These are phyloP conservation scores for Heteronetta atricapilla DNA, from an alignment of 2,113 vertebrate genomes.

Conservation along the genomic window DNA sequence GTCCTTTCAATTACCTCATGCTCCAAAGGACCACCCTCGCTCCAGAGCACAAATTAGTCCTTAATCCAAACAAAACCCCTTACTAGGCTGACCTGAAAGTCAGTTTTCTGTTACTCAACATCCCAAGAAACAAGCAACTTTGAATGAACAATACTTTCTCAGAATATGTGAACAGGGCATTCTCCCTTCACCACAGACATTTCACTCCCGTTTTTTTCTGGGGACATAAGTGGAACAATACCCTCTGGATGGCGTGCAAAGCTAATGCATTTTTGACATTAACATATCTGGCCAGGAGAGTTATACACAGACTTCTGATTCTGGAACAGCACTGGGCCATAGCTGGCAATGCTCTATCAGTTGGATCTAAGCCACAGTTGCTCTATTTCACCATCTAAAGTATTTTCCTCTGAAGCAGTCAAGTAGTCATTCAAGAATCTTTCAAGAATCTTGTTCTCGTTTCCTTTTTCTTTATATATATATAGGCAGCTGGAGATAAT, in stretches of 20 bases:
- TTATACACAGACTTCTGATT: not conserved
- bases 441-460: not conserved
- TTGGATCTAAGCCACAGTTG: not conserved
- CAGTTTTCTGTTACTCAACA: not conserved
- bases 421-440: not conserved
- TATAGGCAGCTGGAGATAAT: not conserved
- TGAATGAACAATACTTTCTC: not conserved
- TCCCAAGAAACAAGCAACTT: not conserved
- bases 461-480: not conserved
- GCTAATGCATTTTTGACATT: not conserved
- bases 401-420: not conserved
- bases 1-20: constrained; percentile 32
- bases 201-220: not conserved
- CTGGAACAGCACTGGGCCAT: not conserved
- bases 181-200: not conserved
- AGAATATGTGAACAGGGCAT: not conserved
- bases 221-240: not conserved
- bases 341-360: not conserved
- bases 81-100: not conserved
- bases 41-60: not conserved
- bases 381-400: not conserved
- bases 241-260: not conserved
- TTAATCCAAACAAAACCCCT: constrained; percentile 34
- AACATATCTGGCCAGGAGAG: not conserved
- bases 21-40: constrained; percentile 18